phyloP scores from a whole-genome alignment of 2,113 vertebrate genomes.

The Garra rufa region DNA sequence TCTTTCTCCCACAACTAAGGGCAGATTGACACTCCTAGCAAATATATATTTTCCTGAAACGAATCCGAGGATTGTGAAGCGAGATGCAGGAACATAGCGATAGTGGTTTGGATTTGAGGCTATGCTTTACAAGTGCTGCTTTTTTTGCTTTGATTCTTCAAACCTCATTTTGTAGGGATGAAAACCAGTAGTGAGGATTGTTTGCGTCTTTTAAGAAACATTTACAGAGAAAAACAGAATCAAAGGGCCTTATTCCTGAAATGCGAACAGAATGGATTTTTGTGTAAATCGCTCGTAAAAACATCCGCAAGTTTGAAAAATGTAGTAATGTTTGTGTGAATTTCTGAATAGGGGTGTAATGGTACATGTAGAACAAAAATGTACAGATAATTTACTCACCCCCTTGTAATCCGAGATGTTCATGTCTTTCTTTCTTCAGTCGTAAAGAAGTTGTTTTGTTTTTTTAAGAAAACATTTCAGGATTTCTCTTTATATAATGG shows the following conservation, averaged over 20 bases:
- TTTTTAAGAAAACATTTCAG: too few species aligned
- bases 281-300: not conserved
- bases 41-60: slow-evolving; percentile 51
- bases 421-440: too few species aligned
- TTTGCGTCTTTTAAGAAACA: slow-evolving; percentile 38
- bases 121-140: slow-evolving; percentile 64
- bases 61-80: slow-evolving; percentile 42
- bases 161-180: slow-evolving; percentile 47
- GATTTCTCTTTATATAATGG: too few species aligned
- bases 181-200: slow-evolving; percentile 35
- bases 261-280: not conserved
- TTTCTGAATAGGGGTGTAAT: not conserved
- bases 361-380: too few species aligned
- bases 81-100: slow-evolving; percentile 52
- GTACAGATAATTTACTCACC: too few species aligned
- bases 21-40: slow-evolving; percentile 44
- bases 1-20: slow-evolving; percentile 37
- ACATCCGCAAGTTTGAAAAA: not conserved
- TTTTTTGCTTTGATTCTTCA: slow-evolving; percentile 57
- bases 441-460: too few species aligned
- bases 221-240: slow-evolving; percentile 41
- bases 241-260: slow-evolving; percentile 16
- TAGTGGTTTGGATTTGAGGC: slow-evolving; percentile 59
- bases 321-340: not conserved
- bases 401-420: too few species aligned